Percentiles rank a stretch among this genome's conserved stretches.
Evolutionary conservation across 2,113 vertebrate species (phyloP).

Genomic region (Heterotilapia buettikoferi): DNA sequence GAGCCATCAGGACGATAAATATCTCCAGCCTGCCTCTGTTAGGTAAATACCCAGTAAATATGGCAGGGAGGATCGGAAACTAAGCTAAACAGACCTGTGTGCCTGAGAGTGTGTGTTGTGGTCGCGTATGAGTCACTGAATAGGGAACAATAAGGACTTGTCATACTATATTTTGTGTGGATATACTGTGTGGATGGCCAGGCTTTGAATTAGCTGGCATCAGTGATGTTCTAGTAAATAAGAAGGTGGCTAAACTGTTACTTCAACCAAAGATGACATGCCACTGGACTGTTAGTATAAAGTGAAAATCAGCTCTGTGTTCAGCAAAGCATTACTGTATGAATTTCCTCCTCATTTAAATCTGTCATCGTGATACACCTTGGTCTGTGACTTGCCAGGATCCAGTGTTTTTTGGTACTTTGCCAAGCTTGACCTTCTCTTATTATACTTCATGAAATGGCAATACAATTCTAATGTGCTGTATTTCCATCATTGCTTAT

Average conservation of each 20-base stretch:
- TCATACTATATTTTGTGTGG: slow-evolving; percentile 48
- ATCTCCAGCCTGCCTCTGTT: slow-evolving; percentile 92
- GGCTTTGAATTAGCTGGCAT: slow-evolving; percentile 2
- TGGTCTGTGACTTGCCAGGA: background rate
- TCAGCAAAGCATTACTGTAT: background rate
- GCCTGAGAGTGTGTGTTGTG: slow-evolving; percentile 17
- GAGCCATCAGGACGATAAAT: slow-evolving; percentile 93
- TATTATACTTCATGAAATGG: background rate
- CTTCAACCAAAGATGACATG: background rate
- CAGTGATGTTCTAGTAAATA: slow-evolving; percentile 5
- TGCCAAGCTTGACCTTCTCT: background rate
- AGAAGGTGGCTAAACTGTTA: slow-evolving; percentile 3
- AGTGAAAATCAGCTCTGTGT: background rate
- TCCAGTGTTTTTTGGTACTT: background rate
- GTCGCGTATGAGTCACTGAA: slow-evolving; percentile 42
- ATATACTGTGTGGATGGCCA: background rate
- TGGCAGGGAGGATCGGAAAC: slow-evolving; percentile 85
- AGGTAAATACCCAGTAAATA: slow-evolving; percentile 98
- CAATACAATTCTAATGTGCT: background rate
- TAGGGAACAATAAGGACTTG: slow-evolving; percentile 77
- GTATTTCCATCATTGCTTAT: background rate
- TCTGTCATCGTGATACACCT: background rate
- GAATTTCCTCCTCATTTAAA: background rate
- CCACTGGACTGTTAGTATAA: background rate
- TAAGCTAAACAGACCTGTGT: slow-evolving; percentile 85